These are phyloP conservation scores for Anguilla marmorata DNA, from an alignment of 2,797 vertebrate species.

Conservation along the genomic window DNA sequence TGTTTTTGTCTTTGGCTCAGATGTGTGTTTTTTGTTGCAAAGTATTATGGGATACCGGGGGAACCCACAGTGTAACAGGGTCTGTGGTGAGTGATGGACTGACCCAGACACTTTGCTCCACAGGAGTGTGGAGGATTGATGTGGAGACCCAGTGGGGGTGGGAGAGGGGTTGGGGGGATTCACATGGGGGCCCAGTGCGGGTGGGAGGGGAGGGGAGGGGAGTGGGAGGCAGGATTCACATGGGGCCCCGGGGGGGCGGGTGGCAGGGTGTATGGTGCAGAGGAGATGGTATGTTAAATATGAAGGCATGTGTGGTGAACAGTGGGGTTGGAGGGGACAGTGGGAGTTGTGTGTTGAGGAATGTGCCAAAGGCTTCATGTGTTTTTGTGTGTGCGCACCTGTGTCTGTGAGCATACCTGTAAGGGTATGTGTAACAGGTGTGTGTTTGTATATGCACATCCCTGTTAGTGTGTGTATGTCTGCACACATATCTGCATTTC, in stretches of 20 bases:
- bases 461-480: not conserved
- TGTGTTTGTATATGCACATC: not conserved
- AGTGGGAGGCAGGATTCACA: not conserved
- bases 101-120: constrained; percentile 27
- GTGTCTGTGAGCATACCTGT: not conserved
- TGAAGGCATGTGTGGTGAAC: constrained; percentile 1
- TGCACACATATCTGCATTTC: not conserved
- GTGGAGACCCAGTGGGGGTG: not conserved
- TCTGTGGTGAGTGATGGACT: not conserved
- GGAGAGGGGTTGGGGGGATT: too few relatives aligned
- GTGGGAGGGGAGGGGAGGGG: not conserved
- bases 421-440: not conserved
- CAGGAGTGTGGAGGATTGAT: not conserved
- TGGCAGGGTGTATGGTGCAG: too few relatives aligned
- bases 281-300: not conserved
- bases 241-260: not conserved
- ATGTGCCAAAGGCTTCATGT: not conserved
- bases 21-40: constrained; percentile 22
- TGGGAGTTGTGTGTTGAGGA: not conserved
- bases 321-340: not conserved
- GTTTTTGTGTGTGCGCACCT: not conserved
- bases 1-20: constrained; percentile 30
- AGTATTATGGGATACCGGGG: constrained; percentile 15
- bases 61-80: not conserved
- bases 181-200: not conserved